Percentiles rank a stretch among this genome's conserved stretches.
Conservation (phyloP, 2,888 invertebrate genomes). For the Drosophila macrospina region DNA sequence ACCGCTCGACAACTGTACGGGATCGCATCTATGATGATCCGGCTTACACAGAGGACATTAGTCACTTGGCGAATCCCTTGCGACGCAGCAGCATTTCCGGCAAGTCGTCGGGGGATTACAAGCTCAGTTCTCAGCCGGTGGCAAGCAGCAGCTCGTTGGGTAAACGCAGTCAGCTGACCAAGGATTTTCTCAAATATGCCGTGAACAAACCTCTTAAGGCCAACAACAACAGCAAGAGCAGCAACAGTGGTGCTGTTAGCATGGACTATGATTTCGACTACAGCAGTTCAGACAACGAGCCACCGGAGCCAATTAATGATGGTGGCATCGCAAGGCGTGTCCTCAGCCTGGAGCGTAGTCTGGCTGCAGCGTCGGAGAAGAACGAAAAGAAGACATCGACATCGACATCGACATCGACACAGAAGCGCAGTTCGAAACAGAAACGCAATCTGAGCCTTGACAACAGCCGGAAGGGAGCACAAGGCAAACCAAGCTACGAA, state of each 20-base stretch:
- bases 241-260: slow-evolving; percentile 8
- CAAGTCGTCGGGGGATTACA: slow-evolving; percentile 52
- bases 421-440: slow-evolving; percentile 82
- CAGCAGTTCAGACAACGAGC: slow-evolving; percentile 82
- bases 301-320: slow-evolving; percentile 55
- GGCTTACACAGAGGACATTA: slow-evolving; percentile 85
- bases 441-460: slow-evolving; percentile 83
- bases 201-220: slow-evolving; percentile 65
- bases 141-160: slow-evolving; percentile 72
- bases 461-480: slow-evolving; percentile 63
- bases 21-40: slow-evolving; percentile 85
- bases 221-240: slow-evolving; percentile 6
- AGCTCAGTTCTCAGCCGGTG: slow-evolving; percentile 30
- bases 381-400: slow-evolving; percentile 61
- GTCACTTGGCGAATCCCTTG: slow-evolving; percentile 84
- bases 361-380: slow-evolving; percentile 56
- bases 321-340: slow-evolving; percentile 73
- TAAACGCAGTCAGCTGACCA: slow-evolving; percentile 79
- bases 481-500: slow-evolving; percentile 35
- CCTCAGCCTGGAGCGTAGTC: slow-evolving; percentile 82
- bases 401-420: slow-evolving; percentile 42
- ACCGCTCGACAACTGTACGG: slow-evolving; percentile 83
- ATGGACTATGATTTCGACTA: slow-evolving; percentile 64
- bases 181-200: slow-evolving; percentile 78
- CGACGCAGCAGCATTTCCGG: slow-evolving; percentile 73